Evolutionary conservation across 2,888 invertebrate species (phyloP).

Genomic region (Brachyopa scutellaris): DNA sequence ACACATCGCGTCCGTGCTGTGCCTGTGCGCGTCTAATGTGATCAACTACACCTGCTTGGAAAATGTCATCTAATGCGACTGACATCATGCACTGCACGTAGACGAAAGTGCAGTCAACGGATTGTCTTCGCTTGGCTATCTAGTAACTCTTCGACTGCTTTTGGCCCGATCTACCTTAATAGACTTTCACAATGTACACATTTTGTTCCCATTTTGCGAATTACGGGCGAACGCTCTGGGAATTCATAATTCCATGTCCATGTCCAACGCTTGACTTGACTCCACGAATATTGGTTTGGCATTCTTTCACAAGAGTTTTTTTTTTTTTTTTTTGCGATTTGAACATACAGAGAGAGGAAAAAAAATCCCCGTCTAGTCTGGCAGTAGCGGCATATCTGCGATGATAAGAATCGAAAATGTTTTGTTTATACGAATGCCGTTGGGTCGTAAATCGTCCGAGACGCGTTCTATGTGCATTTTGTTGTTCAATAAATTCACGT

Average conservation of each 20-base stretch:
- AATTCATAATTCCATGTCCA: constrained; percentile 68
- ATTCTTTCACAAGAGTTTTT: constrained; percentile 13
- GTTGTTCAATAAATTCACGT: constrained; percentile 67
- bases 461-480: constrained; percentile 49
- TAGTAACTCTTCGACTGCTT: constrained; percentile 34
- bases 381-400: constrained; percentile 18
- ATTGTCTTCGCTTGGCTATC: constrained; percentile 44
- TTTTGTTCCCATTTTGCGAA: constrained; percentile 66
- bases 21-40: constrained; percentile 35
- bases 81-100: constrained; percentile 69
- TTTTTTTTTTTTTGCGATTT: background rate
- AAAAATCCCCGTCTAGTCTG: constrained; percentile 48
- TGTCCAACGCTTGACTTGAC: constrained; percentile 41
- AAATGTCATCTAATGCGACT: constrained; percentile 69
- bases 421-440: constrained; percentile 64
- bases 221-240: constrained; percentile 54
- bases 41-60: constrained; percentile 69
- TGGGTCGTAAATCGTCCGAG: constrained; percentile 67
- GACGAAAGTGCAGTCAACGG: constrained; percentile 71
- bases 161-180: constrained; percentile 54
- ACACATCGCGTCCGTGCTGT: constrained; percentile 5
- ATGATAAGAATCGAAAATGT: constrained; percentile 69
- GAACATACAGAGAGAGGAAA: no score
- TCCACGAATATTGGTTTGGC: constrained; percentile 30
- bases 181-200: constrained; percentile 42